Conservation (phyloP, 2,113 vertebrate species). For the Sinocyclocheilus rhinocerous region DNA sequence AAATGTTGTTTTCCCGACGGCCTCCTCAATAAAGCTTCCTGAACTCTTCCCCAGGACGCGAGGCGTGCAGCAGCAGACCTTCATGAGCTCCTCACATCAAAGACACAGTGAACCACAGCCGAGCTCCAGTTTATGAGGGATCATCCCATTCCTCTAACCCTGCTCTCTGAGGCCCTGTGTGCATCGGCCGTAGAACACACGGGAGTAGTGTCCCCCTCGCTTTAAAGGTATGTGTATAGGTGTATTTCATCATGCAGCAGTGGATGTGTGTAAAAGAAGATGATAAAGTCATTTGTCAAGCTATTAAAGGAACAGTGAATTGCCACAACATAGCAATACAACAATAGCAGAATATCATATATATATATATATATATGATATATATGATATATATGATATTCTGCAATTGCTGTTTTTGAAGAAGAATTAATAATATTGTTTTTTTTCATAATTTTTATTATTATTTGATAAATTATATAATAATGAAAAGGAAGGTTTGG, state of each 20-base stretch:
- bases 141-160: slow-evolving; percentile 47
- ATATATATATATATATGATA: too few relatives aligned
- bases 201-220: background rate
- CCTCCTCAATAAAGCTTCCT: slow-evolving; percentile 47
- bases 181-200: background rate
- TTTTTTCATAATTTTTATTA: too few relatives aligned
- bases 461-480: background rate
- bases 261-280: background rate
- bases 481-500: background rate
- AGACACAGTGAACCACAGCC: slow-evolving; percentile 47
- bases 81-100: slow-evolving; percentile 50
- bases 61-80: slow-evolving; percentile 28
- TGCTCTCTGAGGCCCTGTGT: background rate
- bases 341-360: too few relatives aligned
- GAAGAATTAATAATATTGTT: background rate
- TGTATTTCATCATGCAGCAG: background rate
- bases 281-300: background rate
- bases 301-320: background rate
- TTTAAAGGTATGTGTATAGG: background rate
- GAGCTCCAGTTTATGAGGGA: slow-evolving; percentile 37
- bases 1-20: slow-evolving; percentile 38
- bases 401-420: background rate
- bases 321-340: too few relatives aligned
- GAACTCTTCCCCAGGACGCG: slow-evolving; percentile 36
- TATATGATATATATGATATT: too few relatives aligned